Percentiles rank a stretch among this genome's conserved stretches.
phyloP scores from a whole-genome alignment of 92 coral and sea anemone genomes.

The Umimayanthus chanpuru region DNA sequence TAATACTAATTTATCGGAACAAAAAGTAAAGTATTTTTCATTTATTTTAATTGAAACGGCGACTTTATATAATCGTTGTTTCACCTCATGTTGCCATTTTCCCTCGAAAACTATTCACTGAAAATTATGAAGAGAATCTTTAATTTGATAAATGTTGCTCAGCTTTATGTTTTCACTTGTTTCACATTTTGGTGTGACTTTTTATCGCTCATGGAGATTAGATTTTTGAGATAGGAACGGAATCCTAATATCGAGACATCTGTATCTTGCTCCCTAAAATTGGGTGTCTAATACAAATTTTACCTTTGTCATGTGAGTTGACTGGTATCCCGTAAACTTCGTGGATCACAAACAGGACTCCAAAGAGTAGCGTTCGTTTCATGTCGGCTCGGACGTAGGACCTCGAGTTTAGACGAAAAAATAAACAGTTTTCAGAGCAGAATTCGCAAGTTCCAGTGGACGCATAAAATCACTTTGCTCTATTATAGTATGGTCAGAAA shows the following conservation, averaged over 20 bases:
- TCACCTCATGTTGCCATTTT: neutral
- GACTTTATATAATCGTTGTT: neutral
- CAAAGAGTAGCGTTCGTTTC: slow-evolving; percentile 8
- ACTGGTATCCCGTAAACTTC: slow-evolving; percentile 25
- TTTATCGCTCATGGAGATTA: neutral
- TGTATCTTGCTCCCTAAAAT: neutral
- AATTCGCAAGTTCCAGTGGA: neutral
- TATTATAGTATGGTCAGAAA: neutral
- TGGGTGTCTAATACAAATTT: neutral
- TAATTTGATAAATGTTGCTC: neutral
- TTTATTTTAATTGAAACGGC: neutral
- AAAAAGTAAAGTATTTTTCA: neutral
- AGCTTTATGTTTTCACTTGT: neutral
- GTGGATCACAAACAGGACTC: slow-evolving; percentile 1
- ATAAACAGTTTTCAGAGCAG: slow-evolving; percentile 1
- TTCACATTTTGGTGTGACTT: slow-evolving; percentile 25
- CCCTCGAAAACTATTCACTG: neutral
- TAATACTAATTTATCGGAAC: neutral
- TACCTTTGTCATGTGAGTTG: slow-evolving; percentile 6
- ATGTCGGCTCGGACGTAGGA: slow-evolving; percentile 12
- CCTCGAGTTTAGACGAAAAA: slow-evolving; percentile 15
- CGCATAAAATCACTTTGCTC: neutral
- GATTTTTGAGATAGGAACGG: neutral
- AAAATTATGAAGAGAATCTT: neutral
- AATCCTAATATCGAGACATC: neutral